Conservation (phyloP, 2,797 vertebrate genomes). For the Kryptopterus vitreolus region DNA sequence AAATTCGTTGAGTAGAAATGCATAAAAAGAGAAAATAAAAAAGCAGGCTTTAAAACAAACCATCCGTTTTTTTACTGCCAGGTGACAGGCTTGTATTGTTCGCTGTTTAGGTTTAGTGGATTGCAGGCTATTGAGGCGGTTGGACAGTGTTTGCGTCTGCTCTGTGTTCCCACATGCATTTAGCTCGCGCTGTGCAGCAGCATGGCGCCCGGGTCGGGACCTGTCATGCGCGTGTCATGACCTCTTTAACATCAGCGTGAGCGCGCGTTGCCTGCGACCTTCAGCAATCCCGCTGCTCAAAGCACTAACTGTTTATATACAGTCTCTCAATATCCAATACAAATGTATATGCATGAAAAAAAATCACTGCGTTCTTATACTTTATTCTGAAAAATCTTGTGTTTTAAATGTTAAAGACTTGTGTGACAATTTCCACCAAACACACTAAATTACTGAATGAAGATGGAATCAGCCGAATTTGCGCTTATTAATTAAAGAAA, state of each 20-base stretch:
- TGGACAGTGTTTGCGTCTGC: not conserved
- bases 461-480: not conserved
- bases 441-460: not conserved
- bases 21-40: not conserved
- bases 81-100: not conserved
- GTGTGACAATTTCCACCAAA: not conserved
- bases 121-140: not conserved
- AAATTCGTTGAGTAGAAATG: not conserved
- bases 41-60: not conserved
- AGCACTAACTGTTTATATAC: conserved; percentile 10
- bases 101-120: not conserved
- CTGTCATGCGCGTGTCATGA: conserved; percentile 75
- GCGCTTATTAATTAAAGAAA: not conserved
- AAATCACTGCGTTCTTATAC: not conserved
- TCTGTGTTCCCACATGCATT: conserved; percentile 21
- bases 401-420: not conserved
- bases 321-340: not conserved
- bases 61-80: not conserved
- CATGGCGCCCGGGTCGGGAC: conserved; percentile 73
- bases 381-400: too few species aligned
- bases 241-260: conserved; percentile 65
- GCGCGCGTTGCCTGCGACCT: not conserved
- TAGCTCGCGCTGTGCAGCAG: conserved; percentile 65
- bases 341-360: too few species aligned
- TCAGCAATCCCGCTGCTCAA: conserved; percentile 9